Conservation (phyloP, 2,888 invertebrate species). For the Melangyna quadrimaculata region DNA sequence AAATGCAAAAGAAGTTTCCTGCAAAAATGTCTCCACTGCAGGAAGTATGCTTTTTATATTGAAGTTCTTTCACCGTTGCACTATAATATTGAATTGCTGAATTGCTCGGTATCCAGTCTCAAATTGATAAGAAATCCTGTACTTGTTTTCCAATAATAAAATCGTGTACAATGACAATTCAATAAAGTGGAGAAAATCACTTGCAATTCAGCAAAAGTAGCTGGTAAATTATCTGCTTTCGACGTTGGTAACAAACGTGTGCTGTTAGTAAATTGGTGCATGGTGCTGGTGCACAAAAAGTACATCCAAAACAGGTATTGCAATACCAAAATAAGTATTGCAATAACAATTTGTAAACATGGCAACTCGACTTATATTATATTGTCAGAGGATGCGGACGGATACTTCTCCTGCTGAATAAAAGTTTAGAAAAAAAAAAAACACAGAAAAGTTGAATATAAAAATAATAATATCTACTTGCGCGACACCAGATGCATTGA, state of each 20-base stretch:
- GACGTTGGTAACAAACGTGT: not conserved
- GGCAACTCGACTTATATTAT: not conserved
- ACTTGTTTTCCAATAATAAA: conserved; percentile 10
- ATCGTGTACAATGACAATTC: conserved; percentile 18
- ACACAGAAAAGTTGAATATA: not conserved
- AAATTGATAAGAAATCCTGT: not conserved
- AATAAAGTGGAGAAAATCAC: conserved; percentile 23
- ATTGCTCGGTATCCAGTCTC: not conserved
- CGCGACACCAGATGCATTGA: conserved; percentile 64
- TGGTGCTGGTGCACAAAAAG: not conserved
- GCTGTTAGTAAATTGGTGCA: not conserved
- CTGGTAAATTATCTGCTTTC: not conserved
- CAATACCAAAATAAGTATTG: too few relatives aligned
- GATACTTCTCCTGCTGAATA: not conserved
- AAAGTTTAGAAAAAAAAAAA: not conserved
- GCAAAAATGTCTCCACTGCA: not conserved
- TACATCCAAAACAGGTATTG: not conserved
- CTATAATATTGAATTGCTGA: not conserved
- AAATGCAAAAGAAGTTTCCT: not conserved
- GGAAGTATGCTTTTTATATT: not conserved
- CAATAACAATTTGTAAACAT: conserved; percentile 7
- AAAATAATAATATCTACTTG: conserved; percentile 24
- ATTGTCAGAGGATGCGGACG: conserved; percentile 24
- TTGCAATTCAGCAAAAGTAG: conserved; percentile 8
- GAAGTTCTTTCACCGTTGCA: not conserved